Evolutionary conservation across 1,140 invertebrate genomes (phyloP), one percentile per base, ranked within the genome.

Genomic region (Orius insidiosus): DNA sequence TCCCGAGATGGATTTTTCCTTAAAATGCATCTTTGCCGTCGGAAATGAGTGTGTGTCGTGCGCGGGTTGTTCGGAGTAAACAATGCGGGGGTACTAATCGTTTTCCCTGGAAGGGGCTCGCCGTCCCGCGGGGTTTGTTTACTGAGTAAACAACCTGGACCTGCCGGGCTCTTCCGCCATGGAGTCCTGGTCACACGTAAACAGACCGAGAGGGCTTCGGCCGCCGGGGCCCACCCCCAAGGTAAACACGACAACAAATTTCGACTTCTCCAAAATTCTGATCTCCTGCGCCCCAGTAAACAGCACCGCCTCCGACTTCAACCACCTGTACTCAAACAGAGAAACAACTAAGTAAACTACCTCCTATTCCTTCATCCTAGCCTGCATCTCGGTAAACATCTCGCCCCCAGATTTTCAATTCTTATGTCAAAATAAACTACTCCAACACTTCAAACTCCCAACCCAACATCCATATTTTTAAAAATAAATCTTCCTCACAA

Each of bases 1-100:
- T 33, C 33, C 41, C 19, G 35, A 46, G 52, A 34, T 47, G 52
- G 30, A 53, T 53, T 53, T 53, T 53, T 50, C 46, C 45, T 46
- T 47, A 11, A 10, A 47, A 33, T 39, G 16, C 30, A 36, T 37
- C 36, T 46, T 37, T 38, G 15, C 7, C 24, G 9, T 16, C 18
- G 24, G 24, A n/a, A 9, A 31, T 30, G n/a, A 30, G 18, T 18
- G 9, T 40, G 9, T 40, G 13, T 10, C 18, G 41, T 5, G 44
- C 15, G 6, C 10, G 16, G 35, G 36, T 50, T 46, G 37, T 50
- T 15, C 38, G 30, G 36, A 38, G 41, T 45, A 44, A 31, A 37
- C 36, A 45, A 43, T 49, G 43, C 42, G 35, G 9, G 16, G 18
- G 2, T 16, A 15, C 10, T 10, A 24, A 45, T 37, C 47, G 33